These are phyloP conservation scores for Drosophila paucipuncta DNA, from an alignment of 2,888 invertebrate species.

Conservation along the genomic window DNA sequence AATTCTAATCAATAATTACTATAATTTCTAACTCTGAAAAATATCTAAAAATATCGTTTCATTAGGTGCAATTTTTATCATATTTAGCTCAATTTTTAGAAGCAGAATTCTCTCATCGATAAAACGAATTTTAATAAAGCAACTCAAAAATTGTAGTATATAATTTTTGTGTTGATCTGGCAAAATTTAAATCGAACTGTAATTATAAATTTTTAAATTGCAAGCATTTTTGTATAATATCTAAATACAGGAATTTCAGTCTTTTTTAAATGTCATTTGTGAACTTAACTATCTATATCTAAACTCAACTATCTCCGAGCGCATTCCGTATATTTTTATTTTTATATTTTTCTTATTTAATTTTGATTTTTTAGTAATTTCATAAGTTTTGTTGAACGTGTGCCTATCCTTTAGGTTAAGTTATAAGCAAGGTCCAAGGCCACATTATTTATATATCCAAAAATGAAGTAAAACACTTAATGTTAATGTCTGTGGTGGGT, in stretches of 20 bases:
- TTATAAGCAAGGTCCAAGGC: constrained; percentile 62
- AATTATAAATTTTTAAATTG: not conserved
- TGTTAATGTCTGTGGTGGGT: constrained; percentile 48
- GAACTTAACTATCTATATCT: constrained; percentile 9
- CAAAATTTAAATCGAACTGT: not conserved
- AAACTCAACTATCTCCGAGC: constrained; percentile 47
- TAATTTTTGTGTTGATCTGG: not conserved
- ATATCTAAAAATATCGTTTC: not conserved
- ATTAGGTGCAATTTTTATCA: not conserved
- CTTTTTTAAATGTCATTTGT: constrained; percentile 27
- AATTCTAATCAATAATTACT: not conserved
- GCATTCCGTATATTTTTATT: constrained; percentile 63
- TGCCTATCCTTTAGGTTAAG: constrained; percentile 53
- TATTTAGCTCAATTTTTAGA: not conserved
- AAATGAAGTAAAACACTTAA: constrained; percentile 17
- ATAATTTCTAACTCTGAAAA: not conserved
- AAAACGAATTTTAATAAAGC: not conserved
- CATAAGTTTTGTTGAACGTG: constrained; percentile 40
- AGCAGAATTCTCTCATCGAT: not conserved
- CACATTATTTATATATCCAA: constrained; percentile 52
- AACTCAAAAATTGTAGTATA: too few relatives aligned
- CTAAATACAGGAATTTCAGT: not conserved
- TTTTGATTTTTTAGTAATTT: constrained; percentile 33
- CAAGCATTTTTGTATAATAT: too few relatives aligned
- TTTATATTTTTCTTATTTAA: constrained; percentile 12